Evolutionary conservation across 2,113 vertebrate species (phyloP).

Genomic region (Struthidea cinerea): DNA sequence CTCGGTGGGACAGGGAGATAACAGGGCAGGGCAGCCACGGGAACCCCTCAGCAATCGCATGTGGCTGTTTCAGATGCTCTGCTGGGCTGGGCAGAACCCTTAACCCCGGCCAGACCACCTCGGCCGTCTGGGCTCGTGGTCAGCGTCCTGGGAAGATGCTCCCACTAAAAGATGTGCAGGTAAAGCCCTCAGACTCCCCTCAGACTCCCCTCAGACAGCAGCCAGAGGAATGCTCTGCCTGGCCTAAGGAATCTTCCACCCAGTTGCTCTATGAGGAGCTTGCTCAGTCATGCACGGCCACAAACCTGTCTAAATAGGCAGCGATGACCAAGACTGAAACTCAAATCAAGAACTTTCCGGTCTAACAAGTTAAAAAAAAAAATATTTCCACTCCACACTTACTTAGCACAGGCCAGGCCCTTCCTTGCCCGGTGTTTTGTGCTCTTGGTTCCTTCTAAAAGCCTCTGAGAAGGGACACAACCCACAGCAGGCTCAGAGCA

Average conservation of each 20-base stretch:
- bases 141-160: not conserved
- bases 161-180: not conserved
- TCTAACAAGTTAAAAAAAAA: not conserved
- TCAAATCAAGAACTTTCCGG: slow-evolving; percentile 14
- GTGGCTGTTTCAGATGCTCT: not conserved
- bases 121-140: not conserved
- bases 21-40: not conserved
- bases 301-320: not conserved
- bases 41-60: not conserved
- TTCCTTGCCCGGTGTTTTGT: not conserved
- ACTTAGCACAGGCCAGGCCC: not conserved
- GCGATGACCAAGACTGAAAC: slow-evolving; percentile 26
- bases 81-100: not conserved
- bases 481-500: not conserved
- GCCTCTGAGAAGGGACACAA: not conserved
- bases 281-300: not conserved
- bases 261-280: not conserved
- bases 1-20: not conserved
- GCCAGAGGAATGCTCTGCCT: not conserved
- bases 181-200: not conserved
- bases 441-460: not conserved
- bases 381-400: fast-evolving
- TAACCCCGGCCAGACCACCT: not conserved
- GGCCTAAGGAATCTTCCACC: not conserved
- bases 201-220: not conserved